Evolutionary conservation across 1,140 invertebrate genomes (phyloP), one percentile per base, ranked within the genome.

Genomic region (Lucilia sericata): DNA sequence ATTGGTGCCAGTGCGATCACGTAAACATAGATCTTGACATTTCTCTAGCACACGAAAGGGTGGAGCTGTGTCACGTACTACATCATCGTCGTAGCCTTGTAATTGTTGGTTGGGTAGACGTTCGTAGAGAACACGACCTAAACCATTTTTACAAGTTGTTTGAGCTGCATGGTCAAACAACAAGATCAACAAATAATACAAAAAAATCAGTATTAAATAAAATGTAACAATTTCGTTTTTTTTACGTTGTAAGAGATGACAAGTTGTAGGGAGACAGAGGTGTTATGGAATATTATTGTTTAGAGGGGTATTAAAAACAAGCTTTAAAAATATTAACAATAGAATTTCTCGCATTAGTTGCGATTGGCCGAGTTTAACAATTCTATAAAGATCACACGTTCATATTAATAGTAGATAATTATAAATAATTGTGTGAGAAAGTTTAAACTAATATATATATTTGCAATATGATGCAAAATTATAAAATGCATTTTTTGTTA

Each of bases 101-200:
- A 97, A 93, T 90, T 97, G 96, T 87, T 96, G 96, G 91, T 97
- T 96, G 21, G 96, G 96, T 87, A 98, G 91, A 91, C 96, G 93
- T 91, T 98, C 97, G 87, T 97, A 98, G 90, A 96, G 95, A 19
- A 97, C 94, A 88, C 96, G 93, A 21, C 97, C 97, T 86, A 95
- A 92, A 65, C 96, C 96, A 91, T 96, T 95, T 89, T 97, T 97
- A 90, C 97, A 98, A 83, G 96, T 96, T 86, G 96, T 97, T 95
- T 97, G 96, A 78, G 88, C 89, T 91, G 55, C 0, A 80, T 17
- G 42, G 17, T 25, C 5, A 49, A 13, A 78, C 7, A 12, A 10
- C 49, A 14, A 14, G 13, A 49, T 49, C 25, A 30, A 49, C 2
- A 49, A 49, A 49, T 49, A 1, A 2, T 49, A 55, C 51, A 30